Evolutionary conservation across 1,140 invertebrate genomes (phyloP), one percentile per base, ranked within the genome.

Genomic region (Cydia splendana): DNA sequence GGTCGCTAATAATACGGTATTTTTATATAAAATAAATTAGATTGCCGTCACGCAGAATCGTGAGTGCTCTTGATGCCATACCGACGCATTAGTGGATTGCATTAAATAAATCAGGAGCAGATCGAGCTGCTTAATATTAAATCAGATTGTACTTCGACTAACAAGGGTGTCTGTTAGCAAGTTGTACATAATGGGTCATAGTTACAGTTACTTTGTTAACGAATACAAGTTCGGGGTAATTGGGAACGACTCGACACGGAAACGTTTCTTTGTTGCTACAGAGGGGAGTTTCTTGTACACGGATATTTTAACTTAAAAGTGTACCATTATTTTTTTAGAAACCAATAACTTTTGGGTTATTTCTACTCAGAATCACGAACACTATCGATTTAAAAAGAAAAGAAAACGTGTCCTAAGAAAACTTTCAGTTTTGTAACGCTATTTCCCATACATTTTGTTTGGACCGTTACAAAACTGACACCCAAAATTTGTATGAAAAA

Each of bases 21-120:
- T 71, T 71, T 71, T 53, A 53, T n/a, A 34, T 38, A 30, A 69
- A 69, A 69, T n/a, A 34, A 71, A 71, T 38, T 45, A 38, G 28
- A 71, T 38, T 71, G 67, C 10, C 67, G 67, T 71, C 67, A 38
- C 65, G 38, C 57, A 62, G 20, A 62, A 62, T 2, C 57, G 20
- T 62, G 20, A 62, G 57, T 62, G 20, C 57, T 62, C 57, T 62
- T 62, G 57, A 62, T 62, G 57, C 20, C 57, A 62, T 62, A 10
- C 24, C 18, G 57, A 62, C 57, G 57, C 57, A 62, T 62, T 62
- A 62, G 57, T 62, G 57, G 57, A 62, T 24, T 62, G 57, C 57
- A 62, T 62, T 62, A 62, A 24, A 62, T 62, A 62, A 62, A 24
- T 24, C 57, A 24, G 20, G 10, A 62, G 57, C 10, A 62, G 57